phyloP scores from a whole-genome alignment of 2,113 vertebrate species.

The Tenrec ecaudatus region DNA sequence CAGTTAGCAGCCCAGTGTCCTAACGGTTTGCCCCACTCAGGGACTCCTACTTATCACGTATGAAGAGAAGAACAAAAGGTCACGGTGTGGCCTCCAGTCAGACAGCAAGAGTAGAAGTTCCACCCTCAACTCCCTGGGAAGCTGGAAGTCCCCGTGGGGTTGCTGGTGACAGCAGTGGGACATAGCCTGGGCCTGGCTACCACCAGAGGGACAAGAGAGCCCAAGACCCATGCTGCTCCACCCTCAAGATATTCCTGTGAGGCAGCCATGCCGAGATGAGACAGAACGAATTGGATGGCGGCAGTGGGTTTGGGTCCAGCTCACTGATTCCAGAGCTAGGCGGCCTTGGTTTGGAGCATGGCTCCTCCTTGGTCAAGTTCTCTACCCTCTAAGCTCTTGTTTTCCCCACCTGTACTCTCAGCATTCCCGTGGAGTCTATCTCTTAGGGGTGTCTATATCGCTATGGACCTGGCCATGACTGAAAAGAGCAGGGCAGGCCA shows the following conservation, averaged over 20 bases:
- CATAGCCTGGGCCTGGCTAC: neutral
- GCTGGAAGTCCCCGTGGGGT: neutral
- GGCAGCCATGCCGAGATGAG: neutral
- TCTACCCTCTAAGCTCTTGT: neutral
- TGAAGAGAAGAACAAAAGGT: neutral
- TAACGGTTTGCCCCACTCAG: neutral
- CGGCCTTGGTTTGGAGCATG: neutral
- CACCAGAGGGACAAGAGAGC: neutral
- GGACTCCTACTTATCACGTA: neutral
- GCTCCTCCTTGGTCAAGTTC: neutral
- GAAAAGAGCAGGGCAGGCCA: neutral
- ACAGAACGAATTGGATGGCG: neutral
- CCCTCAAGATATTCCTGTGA: neutral
- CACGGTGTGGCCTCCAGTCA: neutral
- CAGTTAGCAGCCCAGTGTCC: neutral
- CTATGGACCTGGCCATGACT: no score
- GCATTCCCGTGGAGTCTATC: neutral
- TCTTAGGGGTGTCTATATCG: neutral
- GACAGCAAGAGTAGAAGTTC: neutral
- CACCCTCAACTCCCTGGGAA: neutral
- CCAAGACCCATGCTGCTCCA: neutral
- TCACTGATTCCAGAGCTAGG: neutral
- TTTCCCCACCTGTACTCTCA: neutral
- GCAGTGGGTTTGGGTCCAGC: neutral
- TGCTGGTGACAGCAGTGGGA: neutral